Conservation (phyloP, 2,113 vertebrate genomes). For the Progne subis region DNA sequence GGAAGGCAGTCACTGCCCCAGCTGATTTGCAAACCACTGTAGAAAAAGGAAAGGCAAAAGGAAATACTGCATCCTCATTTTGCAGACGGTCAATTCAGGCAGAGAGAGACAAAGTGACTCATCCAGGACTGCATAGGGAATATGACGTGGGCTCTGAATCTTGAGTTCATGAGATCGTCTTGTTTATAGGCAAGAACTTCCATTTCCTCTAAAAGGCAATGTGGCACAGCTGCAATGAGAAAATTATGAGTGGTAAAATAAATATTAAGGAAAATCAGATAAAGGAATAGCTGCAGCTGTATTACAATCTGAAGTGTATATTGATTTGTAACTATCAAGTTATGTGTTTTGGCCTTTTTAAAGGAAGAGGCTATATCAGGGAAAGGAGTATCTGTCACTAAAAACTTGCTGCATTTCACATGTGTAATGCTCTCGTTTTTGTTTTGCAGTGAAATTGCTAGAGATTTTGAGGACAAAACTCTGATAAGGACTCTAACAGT, state of each 20-base stretch:
- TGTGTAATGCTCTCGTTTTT: neutral
- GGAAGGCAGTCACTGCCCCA: neutral
- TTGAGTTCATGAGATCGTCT: neutral
- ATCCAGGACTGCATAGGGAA: neutral
- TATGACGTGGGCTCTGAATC: neutral
- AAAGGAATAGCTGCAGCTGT: neutral
- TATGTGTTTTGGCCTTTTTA: neutral
- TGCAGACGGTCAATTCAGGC: neutral
- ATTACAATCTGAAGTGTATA: constrained; percentile 3
- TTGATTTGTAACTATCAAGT: neutral
- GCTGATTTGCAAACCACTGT: neutral
- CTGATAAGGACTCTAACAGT: constrained; percentile 67
- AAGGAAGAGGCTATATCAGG: neutral
- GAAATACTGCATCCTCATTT: neutral
- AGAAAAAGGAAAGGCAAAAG: neutral
- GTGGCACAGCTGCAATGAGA: neutral
- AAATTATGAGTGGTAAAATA: constrained; percentile 8
- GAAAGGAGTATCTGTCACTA: neutral
- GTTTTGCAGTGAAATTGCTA: constrained; percentile 46
- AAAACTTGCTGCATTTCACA: neutral
- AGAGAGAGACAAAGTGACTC: neutral
- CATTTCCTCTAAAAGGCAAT: neutral
- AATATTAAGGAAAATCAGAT: constrained; percentile 32
- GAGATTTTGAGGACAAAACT: constrained; percentile 63
- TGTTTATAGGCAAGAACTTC: constrained; percentile 19